These are phyloP conservation scores for Suricata suricatta DNA, from an alignment of 2,113 vertebrate species.

Conservation along the genomic window DNA sequence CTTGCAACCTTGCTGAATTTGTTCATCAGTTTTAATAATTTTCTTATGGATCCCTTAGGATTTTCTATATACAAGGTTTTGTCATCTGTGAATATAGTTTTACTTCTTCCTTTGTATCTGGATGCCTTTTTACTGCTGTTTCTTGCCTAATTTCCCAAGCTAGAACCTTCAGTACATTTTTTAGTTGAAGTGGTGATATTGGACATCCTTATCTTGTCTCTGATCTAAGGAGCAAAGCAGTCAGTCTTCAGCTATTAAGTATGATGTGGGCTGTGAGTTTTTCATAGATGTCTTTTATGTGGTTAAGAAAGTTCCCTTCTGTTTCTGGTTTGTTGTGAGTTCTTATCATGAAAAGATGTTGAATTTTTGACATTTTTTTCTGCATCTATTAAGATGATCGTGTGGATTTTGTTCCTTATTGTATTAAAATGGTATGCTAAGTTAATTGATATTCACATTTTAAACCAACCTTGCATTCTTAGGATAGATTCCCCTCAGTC, in stretches of 20 bases:
- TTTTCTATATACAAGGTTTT: background rate
- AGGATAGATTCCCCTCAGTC: background rate
- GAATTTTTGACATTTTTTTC: background rate
- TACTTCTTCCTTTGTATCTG: background rate
- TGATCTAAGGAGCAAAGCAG: background rate
- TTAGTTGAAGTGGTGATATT: background rate
- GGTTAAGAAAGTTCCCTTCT: background rate
- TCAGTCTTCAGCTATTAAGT: background rate
- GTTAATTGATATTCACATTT: background rate
- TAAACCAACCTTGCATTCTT: background rate
- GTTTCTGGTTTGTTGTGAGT: background rate
- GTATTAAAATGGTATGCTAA: background rate
- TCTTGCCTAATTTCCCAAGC: background rate
- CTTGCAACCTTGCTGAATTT: background rate
- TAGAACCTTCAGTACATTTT: background rate
- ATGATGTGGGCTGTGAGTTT: background rate
- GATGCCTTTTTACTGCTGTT: background rate
- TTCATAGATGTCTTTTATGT: background rate
- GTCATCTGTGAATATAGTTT: background rate
- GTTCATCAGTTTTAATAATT: background rate
- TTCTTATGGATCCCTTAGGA: background rate
- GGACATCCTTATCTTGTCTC: background rate
- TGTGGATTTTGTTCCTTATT: background rate
- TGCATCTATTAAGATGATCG: background rate
- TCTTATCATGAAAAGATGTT: background rate